Evolutionary conservation across 2,888 invertebrate species (phyloP).

Genomic region (Lepas anatifera): DNA sequence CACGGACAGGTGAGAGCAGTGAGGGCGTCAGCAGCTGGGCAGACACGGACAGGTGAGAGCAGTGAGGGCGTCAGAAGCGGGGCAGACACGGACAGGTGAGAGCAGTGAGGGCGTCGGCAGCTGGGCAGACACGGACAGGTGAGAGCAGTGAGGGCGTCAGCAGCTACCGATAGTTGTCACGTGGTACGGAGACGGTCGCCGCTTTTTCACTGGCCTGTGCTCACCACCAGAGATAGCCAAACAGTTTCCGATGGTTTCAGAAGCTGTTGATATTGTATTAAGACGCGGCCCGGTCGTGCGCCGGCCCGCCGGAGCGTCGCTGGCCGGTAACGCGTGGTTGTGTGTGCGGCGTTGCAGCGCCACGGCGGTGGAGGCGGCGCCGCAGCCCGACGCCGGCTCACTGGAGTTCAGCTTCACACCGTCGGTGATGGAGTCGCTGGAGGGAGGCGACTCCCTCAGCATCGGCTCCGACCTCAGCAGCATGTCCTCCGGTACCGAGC

Average conservation of each 20-base stretch:
- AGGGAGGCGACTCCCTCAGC: conserved; percentile 25
- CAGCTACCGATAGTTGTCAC: no score
- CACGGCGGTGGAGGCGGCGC: conserved; percentile 28
- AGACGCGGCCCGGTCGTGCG: neutral
- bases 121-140: neutral
- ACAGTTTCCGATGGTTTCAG: no score
- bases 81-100: no score
- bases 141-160: neutral
- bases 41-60: neutral
- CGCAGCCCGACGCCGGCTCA: conserved; percentile 32
- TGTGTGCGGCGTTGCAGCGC: neutral
- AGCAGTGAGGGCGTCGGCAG: neutral
- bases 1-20: neutral
- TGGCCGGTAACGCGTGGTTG: neutral
- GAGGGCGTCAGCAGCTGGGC: neutral
- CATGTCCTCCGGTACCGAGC: neutral
- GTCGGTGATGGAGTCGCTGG: conserved; percentile 41
- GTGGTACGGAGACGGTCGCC: no score
- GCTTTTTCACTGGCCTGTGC: no score
- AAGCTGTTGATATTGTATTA: no score
- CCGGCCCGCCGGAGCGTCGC: neutral
- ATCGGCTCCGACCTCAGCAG: neutral
- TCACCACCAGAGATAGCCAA: no score
- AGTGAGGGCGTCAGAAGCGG: no score
- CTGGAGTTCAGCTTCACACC: conserved; percentile 45